Evolutionary conservation across 2,888 invertebrate genomes (phyloP).

Genomic region (Incurvaria masculella): DNA sequence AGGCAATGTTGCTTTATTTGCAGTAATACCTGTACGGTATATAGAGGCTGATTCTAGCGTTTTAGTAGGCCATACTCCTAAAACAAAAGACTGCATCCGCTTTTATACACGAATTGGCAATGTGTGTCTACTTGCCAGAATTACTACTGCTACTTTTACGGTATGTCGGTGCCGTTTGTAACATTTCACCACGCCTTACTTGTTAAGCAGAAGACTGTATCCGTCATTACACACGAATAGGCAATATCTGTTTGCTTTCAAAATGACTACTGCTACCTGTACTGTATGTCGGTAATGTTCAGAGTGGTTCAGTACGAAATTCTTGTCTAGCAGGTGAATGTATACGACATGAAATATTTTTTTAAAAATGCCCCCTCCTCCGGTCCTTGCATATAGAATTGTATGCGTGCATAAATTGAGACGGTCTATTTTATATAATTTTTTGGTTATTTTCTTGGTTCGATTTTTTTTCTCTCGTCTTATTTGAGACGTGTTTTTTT

Average conservation of each 20-base stretch:
- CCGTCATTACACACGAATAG: constrained; percentile 54
- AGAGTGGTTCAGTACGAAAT: constrained; percentile 69
- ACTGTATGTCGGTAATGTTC: constrained; percentile 72
- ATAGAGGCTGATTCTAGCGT: too few relatives aligned
- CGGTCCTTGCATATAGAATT: too few relatives aligned
- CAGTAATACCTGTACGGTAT: too few relatives aligned
- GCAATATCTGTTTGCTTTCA: constrained; percentile 35
- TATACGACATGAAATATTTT: constrained; percentile 60
- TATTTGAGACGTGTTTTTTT: too few relatives aligned
- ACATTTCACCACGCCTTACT: constrained; percentile 67
- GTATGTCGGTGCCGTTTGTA: constrained; percentile 73
- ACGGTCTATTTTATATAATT: too few relatives aligned
- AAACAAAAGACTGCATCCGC: too few relatives aligned
- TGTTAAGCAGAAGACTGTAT: constrained; percentile 61
- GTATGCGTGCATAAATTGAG: too few relatives aligned
- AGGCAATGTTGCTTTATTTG: too few relatives aligned
- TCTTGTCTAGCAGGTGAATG: constrained; percentile 61
- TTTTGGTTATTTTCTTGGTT: too few relatives aligned
- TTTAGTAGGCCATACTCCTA: too few relatives aligned
- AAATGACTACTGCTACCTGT: constrained; percentile 83
- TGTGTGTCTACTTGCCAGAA: constrained; percentile 54
- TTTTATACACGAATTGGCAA: background rate
- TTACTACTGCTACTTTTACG: constrained; percentile 79
- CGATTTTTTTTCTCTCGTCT: too few relatives aligned
- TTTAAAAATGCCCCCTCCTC: too few relatives aligned